Base-by-base conservation (phyloP, 2,113 vertebrate species). In the Thamnaconus septentrionalis region DNA sequence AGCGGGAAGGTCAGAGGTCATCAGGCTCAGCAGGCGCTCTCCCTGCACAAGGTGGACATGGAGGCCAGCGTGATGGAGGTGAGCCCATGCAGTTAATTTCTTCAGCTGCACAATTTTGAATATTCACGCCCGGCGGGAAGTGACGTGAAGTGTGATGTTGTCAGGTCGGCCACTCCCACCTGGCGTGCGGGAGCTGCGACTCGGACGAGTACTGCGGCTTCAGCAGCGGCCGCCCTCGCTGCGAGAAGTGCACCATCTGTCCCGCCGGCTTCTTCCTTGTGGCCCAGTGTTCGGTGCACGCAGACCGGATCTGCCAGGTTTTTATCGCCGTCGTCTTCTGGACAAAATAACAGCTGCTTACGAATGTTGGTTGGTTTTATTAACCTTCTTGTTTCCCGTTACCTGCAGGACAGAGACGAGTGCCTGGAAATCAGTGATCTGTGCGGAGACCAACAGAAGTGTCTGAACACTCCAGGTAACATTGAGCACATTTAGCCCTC, bases 261-360 rank as follows among this genome's bases (percentile, higher is more conserved):
- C 94, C 92, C 6, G 82, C 93, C 3, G 93, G 93, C 1, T 95
- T 96, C 91, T 94, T 95, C 78, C 87, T 95, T 69, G 91, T 94
- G 9, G 88, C 92, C 0, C 93, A 95, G 64, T 96, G 95, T 80
- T 94, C 93, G 41, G 69, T 88, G 73, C 93, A 91, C 5, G 76
- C 92, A 39, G 93, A 96, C 88, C 87, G 92, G 62, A 94, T 96
- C 80, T 95, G 93, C 80, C 94, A 95, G 94, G 94, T 96, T 5
- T 63, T 70, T 6, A 11, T 2, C 48, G 2, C 8, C 48, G 9
- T 5, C 48, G 8, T 50, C n/a, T 11, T 9, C 48, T 2, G 1
- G 48, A 5, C 9, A 11, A 2, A n/a, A n/a, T 31, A 31, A 31
- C 18, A 31, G 2, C 9, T 4, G 46, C 3, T 3, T 47, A 8